Evolutionary conservation across 2,113 vertebrate species (phyloP), one percentile per base, ranked within the genome.

Genomic region (Podarcis muralis): DNA sequence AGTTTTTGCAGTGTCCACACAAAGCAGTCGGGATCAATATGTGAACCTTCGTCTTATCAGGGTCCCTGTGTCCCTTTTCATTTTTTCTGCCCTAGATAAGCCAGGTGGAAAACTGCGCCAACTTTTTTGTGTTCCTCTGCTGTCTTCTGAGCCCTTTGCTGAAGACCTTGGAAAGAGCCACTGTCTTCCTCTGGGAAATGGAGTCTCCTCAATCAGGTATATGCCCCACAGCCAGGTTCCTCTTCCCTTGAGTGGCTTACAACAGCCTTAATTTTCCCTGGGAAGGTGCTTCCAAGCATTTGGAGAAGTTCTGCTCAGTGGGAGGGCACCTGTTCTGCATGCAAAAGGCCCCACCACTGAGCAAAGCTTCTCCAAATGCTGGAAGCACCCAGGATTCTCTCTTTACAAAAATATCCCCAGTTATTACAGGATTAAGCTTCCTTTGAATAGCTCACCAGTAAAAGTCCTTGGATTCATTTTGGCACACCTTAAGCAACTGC

Each of bases 101-200:
- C 11, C 97, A 97, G 88, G 97, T 97, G 4, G 94, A 87, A 1
- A 95, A 90, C 90, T 98, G 97, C 79, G 98, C 98, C 0, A 96
- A 97, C 78, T 95, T 98, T 94, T 96, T 98, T 40, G 96, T 98
- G 90, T 99, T 99, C 95, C 97, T 99, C 68, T 98, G 98, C 93
- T 96, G 95, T 53, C 97, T 99, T 90, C 97, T 99, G 27, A 95
- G 97, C 77, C 98, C 97, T 0, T 62, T 97, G 87, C 96, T 99
- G 95, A 96, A 95, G 91, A 95, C 97, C 6, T 97, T 98, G 0
- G 92, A 93, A 48, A 96, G 96, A 87, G 95, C 97, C 0, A 95
- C 95, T 0, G n/a, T 92, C 0, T 97, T 96, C 68, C 96, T 99
- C 81, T 91, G 78, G 83, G 87, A 16, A 2, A 0, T 15, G 1